phyloP scores from a whole-genome alignment of 2,113 vertebrate genomes.

The Hippopotamus amphibius region DNA sequence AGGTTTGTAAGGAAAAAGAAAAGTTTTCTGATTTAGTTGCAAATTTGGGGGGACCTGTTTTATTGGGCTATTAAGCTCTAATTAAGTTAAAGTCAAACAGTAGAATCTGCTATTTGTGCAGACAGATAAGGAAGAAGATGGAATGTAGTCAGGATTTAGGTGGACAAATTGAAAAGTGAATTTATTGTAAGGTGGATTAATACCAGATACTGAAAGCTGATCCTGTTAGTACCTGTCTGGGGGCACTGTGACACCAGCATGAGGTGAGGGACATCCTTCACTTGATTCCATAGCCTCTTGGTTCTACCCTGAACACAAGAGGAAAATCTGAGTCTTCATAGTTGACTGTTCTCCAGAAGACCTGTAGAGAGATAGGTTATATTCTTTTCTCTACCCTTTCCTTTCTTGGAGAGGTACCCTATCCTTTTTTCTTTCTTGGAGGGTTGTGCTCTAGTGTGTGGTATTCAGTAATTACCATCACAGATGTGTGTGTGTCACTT shows the following conservation, averaged over 20 bases:
- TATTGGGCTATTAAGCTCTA: not conserved
- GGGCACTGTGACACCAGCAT: not conserved
- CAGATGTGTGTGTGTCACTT: not conserved
- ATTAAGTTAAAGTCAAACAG: not conserved
- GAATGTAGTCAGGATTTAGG: not conserved
- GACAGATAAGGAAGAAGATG: not conserved
- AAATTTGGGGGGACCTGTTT: not conserved
- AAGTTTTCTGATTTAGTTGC: not conserved
- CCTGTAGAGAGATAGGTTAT: not conserved
- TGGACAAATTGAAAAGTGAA: not conserved
- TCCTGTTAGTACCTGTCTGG: not conserved
- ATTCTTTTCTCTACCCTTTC: not conserved
- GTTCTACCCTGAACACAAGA: not conserved
- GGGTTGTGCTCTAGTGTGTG: no score
- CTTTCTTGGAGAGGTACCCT: not conserved
- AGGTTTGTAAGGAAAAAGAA: not conserved
- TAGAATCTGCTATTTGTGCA: not conserved
- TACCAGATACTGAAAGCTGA: not conserved
- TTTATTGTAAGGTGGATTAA: not conserved
- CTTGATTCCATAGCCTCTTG: not conserved
- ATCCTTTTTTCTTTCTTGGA: not conserved
- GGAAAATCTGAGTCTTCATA: not conserved
- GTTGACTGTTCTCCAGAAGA: not conserved
- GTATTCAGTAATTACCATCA: not conserved
- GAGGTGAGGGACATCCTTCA: not conserved